A percentile compares a stretch with the other conserved stretches of the same genome.
Evolutionary conservation across 2,888 invertebrate species (phyloP).

Genomic region (Patella pellucida): DNA sequence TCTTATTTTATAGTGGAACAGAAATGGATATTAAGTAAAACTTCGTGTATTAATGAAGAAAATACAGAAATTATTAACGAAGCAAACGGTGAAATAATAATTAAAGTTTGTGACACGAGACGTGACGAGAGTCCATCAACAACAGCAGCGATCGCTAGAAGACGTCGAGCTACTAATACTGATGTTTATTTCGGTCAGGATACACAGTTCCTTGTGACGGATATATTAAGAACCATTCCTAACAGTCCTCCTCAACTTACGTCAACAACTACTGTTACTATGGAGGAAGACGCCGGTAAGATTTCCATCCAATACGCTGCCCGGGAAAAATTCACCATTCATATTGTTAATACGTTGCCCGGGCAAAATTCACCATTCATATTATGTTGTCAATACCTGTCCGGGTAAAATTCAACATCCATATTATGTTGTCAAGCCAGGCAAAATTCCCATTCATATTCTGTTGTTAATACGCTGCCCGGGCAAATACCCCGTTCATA

Average conservation of each 20-base stretch:
- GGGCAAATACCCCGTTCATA: too few relatives aligned
- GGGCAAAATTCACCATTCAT: too few relatives aligned
- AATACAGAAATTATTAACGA: slow-evolving; percentile 23
- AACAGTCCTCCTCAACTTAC: slow-evolving; percentile 27
- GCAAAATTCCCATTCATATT: too few relatives aligned
- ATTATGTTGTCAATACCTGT: too few relatives aligned
- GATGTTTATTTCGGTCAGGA: slow-evolving; percentile 27
- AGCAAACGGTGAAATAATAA: slow-evolving; percentile 8
- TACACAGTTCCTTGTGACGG: slow-evolving; percentile 33
- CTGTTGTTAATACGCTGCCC: too few relatives aligned
- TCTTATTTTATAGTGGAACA: slow-evolving; percentile 9
- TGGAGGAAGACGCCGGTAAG: slow-evolving; percentile 33
- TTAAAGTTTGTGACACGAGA: slow-evolving; percentile 9
- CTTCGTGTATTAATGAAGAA: slow-evolving; percentile 24
- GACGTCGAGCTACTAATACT: not conserved
- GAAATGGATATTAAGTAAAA: slow-evolving; percentile 29
- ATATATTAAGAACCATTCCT: slow-evolving; percentile 23
- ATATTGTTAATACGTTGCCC: not conserved
- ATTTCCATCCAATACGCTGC: not conserved
- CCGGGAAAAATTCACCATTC: too few relatives aligned
- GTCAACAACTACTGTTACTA: slow-evolving; percentile 13
- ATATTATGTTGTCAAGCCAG: too few relatives aligned
- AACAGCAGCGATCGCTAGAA: slow-evolving; percentile 19
- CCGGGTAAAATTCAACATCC: too few relatives aligned
- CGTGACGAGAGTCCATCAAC: not conserved